Conservation (phyloP, 1,140 invertebrate genomes). For the Diabrotica virgifera region DNA sequence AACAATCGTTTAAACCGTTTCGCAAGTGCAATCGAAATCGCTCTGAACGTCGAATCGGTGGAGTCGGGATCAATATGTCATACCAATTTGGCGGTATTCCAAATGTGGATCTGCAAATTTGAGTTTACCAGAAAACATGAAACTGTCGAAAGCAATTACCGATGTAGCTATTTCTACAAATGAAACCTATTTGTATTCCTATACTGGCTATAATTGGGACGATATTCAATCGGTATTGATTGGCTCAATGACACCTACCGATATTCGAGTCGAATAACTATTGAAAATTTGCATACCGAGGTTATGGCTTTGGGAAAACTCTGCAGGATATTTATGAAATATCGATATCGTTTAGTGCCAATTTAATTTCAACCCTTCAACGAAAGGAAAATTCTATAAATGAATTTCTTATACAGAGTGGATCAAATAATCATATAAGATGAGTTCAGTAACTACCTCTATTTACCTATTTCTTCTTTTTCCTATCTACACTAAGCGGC, state of each 20-base stretch:
- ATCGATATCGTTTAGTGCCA: too few relatives aligned
- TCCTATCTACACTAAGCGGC: too few relatives aligned
- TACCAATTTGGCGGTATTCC: constrained; percentile 8
- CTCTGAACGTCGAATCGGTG: background rate
- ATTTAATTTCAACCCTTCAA: too few relatives aligned
- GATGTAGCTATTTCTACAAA: constrained; percentile 6
- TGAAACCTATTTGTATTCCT: background rate
- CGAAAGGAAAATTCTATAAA: too few relatives aligned
- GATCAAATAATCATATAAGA: too few relatives aligned
- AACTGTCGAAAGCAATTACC: constrained; percentile 15
- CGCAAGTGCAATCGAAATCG: background rate
- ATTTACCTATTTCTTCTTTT: too few relatives aligned
- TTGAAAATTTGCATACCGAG: background rate
- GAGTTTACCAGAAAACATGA: constrained; percentile 13
- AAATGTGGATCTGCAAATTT: background rate
- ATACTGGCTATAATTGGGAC: background rate
- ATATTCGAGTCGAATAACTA: background rate
- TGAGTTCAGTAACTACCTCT: too few relatives aligned
- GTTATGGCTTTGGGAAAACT: background rate
- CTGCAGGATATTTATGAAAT: too few relatives aligned
- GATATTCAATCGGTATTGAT: background rate
- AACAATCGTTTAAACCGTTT: background rate
- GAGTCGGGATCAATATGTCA: constrained; percentile 9
- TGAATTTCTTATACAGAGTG: too few relatives aligned
- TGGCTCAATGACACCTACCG: background rate